Conservation (phyloP, 1,140 invertebrate genomes). For the Leptinotarsa lineolata region DNA sequence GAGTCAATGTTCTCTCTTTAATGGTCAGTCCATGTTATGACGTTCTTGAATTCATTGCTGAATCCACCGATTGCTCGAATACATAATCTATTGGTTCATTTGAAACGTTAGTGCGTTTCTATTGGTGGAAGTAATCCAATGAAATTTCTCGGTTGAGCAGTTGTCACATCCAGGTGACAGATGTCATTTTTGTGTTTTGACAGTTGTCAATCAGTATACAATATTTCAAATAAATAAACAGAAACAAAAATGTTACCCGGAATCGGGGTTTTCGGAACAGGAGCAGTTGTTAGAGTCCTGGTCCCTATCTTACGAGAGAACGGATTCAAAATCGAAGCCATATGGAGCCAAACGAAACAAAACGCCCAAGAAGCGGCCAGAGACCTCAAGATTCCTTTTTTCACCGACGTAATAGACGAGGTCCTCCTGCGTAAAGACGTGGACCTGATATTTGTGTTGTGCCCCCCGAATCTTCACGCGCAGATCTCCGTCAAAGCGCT, state of each 20-base stretch:
- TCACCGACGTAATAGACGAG: constrained; percentile 92
- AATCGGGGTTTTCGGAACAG: constrained; percentile 93
- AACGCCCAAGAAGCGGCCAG: constrained; percentile 80
- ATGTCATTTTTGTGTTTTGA: too few species aligned
- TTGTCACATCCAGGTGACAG: too few species aligned
- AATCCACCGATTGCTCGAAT: too few species aligned
- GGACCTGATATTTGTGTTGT: constrained; percentile 91
- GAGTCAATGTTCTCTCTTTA: too few species aligned
- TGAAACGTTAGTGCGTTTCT: too few species aligned
- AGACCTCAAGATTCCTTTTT: constrained; percentile 86
- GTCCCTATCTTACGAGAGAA: constrained; percentile 90
- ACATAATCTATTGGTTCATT: too few species aligned
- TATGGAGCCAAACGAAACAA: constrained; percentile 85
- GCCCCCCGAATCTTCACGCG: constrained; percentile 91
- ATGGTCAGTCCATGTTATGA: too few species aligned
- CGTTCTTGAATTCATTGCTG: too few species aligned
- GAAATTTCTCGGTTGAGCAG: too few species aligned
- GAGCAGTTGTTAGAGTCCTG: constrained; percentile 83
- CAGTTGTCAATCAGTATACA: too few species aligned
- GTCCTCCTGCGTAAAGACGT: constrained; percentile 91
- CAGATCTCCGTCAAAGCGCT: constrained; percentile 96
- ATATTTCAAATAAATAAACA: too few species aligned
- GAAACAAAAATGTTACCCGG: constrained; percentile 72
- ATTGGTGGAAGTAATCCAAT: too few species aligned
- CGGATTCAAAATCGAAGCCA: constrained; percentile 87